Percentiles rank a stretch among this genome's conserved stretches.
These are phyloP conservation scores for Drosophila bocqueti DNA, from an alignment of 1,140 invertebrate species.

Conservation along the genomic window DNA sequence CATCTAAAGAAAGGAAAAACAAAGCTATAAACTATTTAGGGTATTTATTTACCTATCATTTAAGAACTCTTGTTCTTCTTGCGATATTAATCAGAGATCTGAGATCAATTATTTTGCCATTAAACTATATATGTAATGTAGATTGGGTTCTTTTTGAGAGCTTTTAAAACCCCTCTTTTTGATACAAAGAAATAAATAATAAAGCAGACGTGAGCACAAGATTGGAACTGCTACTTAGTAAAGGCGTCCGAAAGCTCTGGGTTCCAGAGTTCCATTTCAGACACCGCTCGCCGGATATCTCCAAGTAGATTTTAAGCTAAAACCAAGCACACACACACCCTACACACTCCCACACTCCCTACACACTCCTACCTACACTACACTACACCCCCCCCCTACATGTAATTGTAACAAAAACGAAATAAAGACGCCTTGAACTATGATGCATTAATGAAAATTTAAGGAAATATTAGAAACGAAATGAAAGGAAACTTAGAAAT, in stretches of 20 bases:
- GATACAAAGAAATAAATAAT: constrained; percentile 1
- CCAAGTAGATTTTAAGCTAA: constrained; percentile 5
- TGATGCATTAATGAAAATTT: constrained; percentile 32
- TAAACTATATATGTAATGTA: neutral
- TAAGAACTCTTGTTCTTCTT: neutral
- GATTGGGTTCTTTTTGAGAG: constrained; percentile 29
- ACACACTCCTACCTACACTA: neutral
- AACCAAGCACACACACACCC: constrained; percentile 4
- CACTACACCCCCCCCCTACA: too few relatives aligned
- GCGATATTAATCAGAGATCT: constrained; percentile 29
- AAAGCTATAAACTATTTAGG: too few relatives aligned
- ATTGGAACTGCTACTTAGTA: constrained; percentile 12
- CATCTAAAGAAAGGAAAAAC: neutral
- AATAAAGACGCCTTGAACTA: constrained; percentile 61
- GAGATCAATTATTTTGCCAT: constrained; percentile 33
- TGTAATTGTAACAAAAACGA: constrained; percentile 53
- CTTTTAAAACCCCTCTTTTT: constrained; percentile 9
- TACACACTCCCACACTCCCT: neutral
- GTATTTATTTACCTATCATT: neutral
- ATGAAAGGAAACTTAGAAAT: too few relatives aligned
- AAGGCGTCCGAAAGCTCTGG: neutral
- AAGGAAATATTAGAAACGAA: neutral
- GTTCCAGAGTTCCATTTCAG: neutral
- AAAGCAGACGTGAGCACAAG: constrained; percentile 11
- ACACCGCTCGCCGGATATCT: constrained; percentile 1